phyloP scores from a whole-genome alignment of 2,797 vertebrate genomes.

The Lophius americanus region DNA sequence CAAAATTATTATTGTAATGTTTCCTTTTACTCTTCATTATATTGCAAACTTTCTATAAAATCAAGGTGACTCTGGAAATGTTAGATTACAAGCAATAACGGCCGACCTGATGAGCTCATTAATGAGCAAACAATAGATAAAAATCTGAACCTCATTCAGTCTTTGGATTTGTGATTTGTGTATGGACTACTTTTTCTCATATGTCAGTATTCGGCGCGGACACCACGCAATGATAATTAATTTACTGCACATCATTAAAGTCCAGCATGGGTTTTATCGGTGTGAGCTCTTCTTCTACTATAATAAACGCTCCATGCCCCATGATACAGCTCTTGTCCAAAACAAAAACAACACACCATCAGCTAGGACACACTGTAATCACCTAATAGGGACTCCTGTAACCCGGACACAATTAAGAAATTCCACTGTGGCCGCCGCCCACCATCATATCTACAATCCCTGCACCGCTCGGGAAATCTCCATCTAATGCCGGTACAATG shows the following conservation, averaged over 20 bases:
- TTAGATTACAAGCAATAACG: background rate
- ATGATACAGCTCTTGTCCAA: constrained; percentile 43
- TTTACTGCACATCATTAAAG: constrained; percentile 52
- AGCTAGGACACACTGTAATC: constrained; percentile 44
- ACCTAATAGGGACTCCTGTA: constrained; percentile 30
- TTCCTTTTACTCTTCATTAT: background rate
- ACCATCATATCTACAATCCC: constrained; percentile 56
- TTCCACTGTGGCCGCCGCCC: constrained; percentile 32
- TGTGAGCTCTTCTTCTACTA: constrained; percentile 23
- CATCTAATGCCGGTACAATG: constrained; percentile 30
- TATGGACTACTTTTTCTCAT: constrained; percentile 4
- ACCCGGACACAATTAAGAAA: constrained; percentile 40
- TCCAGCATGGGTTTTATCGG: constrained; percentile 29
- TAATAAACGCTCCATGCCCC: constrained; percentile 46
- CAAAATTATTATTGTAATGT: background rate
- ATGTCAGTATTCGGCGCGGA: constrained; percentile 24
- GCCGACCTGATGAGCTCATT: background rate
- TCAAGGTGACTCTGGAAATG: background rate
- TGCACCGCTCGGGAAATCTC: constrained; percentile 36
- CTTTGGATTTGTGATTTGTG: constrained; percentile 12
- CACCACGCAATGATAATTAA: constrained; percentile 40
- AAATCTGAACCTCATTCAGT: background rate
- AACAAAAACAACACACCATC: constrained; percentile 50
- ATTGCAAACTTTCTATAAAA: background rate
- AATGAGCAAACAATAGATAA: constrained; percentile 16